Evolutionary conservation across 2,888 invertebrate species (phyloP).

Genomic region (Scotopteryx bipunctaria): DNA sequence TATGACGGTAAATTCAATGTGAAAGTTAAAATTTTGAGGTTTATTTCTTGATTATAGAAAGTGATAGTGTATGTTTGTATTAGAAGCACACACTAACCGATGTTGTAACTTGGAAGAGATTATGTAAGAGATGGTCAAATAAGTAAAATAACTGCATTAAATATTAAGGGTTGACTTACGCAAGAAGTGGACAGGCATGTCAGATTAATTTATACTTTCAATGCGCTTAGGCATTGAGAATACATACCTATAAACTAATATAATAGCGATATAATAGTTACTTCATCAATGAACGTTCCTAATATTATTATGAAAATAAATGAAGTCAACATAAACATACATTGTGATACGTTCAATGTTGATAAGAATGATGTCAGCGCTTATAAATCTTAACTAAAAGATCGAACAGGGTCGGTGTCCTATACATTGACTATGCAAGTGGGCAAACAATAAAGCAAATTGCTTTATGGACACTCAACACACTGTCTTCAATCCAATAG

Average conservation of each 20-base stretch:
- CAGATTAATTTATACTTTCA: no score
- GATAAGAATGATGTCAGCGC: conserved; percentile 52
- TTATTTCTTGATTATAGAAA: conserved; percentile 4
- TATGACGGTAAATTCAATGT: conserved; percentile 39
- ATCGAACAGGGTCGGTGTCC: conserved; percentile 67
- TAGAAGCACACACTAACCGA: no score
- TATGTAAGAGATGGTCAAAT: conserved; percentile 5
- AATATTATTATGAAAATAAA: conserved; percentile 36
- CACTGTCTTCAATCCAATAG: conserved; percentile 48
- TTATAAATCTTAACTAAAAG: conserved; percentile 58
- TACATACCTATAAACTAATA: conserved; percentile 37
- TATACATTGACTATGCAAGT: conserved; percentile 60
- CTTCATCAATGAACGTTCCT: conserved; percentile 23
- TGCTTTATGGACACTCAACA: conserved; percentile 50
- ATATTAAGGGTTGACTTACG: conserved; percentile 51
- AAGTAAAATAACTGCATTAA: conserved; percentile 39
- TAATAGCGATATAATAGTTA: conserved; percentile 10
- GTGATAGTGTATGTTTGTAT: conserved; percentile 11
- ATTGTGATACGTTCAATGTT: conserved; percentile 35
- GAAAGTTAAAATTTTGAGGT: conserved; percentile 38
- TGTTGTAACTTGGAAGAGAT: conserved; percentile 26
- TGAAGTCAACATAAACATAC: conserved; percentile 33
- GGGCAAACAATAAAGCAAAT: conserved; percentile 64
- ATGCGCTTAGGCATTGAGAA: conserved; percentile 41
- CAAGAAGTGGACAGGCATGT: conserved; percentile 35